Evolutionary conservation across 2,113 vertebrate species (phyloP), one percentile per base, ranked within the genome.

Genomic region (Beaufortia kweichowensis): DNA sequence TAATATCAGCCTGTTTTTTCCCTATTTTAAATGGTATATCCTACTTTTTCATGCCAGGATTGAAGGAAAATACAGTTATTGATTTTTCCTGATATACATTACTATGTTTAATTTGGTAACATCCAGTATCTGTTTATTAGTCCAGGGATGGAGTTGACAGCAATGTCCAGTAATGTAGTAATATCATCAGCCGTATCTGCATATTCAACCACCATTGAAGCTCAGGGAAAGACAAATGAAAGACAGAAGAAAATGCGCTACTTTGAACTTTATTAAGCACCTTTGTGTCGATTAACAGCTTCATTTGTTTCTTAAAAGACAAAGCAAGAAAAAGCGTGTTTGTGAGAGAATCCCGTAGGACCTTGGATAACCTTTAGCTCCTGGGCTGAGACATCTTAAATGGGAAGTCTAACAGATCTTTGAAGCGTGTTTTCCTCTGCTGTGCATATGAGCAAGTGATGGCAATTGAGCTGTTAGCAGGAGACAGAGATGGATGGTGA

Each of bases 401-500:
- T 56, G 48, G 29, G 48, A 23, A 55, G 29, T 70, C 56, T 70
- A 55, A 35, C 67, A 56, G 67, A n/a, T 70, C 48, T 70, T 55
- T 56, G 29, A 35, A 70, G 31, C n/a, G 19, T 76, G 50, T 59
- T 21, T 67, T 64, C 28, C 24, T 66, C 23, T 57, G 75, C 28
- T 43, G 59, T 46, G 66, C 33, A 23, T 59, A 56, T 76, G 50
- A 43, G 39, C 59, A 26, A 35, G 63, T 62, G 43, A 68, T 68
- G 29, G 46, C 26, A 68, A n/a, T 68, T 68, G 65, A 68, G 60
- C 61, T 65, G 59, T 10, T 15, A 48, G 43, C 41, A 67, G 23
- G 12, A 24, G 67, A 70, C 67, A 70, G 48, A 70, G 67, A 70
- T 70, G 48, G 48, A 70, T 70, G 67, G 50, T n/a, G 17, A 26